A percentile compares a stretch with the other conserved stretches of the same genome.
These are phyloP conservation scores for Tokudaia muenninki DNA, from an alignment of 2,797 vertebrate genomes.

Conservation along the genomic window DNA sequence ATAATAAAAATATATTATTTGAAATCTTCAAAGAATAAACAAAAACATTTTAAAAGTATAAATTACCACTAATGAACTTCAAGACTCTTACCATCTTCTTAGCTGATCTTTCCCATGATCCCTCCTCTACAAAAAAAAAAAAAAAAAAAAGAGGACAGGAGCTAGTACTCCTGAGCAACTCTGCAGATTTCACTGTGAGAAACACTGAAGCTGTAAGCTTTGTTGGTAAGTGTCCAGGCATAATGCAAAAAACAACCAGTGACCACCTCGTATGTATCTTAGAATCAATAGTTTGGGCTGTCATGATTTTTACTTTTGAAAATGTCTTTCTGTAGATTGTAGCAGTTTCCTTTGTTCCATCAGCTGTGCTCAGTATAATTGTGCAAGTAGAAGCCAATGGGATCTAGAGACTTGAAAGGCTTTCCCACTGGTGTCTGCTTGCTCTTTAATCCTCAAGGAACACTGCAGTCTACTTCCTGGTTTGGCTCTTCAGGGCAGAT, in stretches of 20 bases:
- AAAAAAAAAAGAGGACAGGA: not conserved
- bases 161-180: not conserved
- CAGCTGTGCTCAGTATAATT: not conserved
- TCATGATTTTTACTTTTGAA: not conserved
- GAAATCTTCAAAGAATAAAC: not conserved
- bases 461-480: not conserved
- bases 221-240: not conserved
- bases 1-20: not conserved
- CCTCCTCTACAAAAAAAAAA: too few relatives aligned
- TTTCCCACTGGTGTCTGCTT: not conserved
- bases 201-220: constrained; percentile 3
- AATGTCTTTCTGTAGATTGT: constrained; percentile 8
- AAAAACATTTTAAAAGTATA: not conserved
- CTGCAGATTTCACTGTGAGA: not conserved
- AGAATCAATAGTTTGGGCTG: not conserved
- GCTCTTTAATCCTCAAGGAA: constrained; percentile 35
- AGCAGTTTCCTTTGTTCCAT: not conserved
- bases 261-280: not conserved
- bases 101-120: not conserved
- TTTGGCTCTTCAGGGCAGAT: not conserved
- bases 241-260: not conserved
- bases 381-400: not conserved
- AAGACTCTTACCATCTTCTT: not conserved
- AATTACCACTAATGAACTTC: not conserved
- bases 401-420: not conserved